These are phyloP conservation scores for Latrodectus hesperus DNA, from an alignment of 2,888 invertebrate genomes.

Conservation along the genomic window DNA sequence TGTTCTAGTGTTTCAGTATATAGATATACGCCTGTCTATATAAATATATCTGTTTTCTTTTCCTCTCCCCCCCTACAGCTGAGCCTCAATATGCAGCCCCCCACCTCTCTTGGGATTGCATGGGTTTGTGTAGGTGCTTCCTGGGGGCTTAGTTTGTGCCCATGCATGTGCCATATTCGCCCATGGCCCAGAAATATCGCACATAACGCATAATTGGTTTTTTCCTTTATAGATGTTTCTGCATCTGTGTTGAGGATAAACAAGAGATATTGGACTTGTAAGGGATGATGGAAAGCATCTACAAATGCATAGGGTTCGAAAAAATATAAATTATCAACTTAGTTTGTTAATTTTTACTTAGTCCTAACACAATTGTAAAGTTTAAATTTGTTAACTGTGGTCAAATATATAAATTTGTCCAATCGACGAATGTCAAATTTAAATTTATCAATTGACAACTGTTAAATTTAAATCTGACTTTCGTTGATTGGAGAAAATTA, in stretches of 20 bases:
- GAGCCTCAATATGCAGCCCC: not conserved
- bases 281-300: too few species aligned
- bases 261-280: too few species aligned
- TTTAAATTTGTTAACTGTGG: too few species aligned
- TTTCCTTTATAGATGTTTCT: not conserved
- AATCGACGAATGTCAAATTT: too few species aligned
- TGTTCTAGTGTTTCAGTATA: slow-evolving; percentile 8
- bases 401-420: too few species aligned
- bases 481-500: too few species aligned
- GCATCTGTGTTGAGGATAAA: not conserved
- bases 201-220: not conserved
- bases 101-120: slow-evolving; percentile 11
- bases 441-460: too few species aligned
- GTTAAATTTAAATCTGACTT: too few species aligned
- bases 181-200: not conserved
- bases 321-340: too few species aligned
- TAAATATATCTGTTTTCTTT: slow-evolving; percentile 38
- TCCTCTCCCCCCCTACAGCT: slow-evolving; percentile 17
- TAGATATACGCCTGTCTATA: slow-evolving; percentile 6
- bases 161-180: slow-evolving; percentile 18
- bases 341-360: too few species aligned
- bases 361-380: too few species aligned
- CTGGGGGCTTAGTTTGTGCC: slow-evolving; percentile 20
- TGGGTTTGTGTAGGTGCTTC: slow-evolving; percentile 22
- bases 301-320: too few species aligned